phyloP scores from a whole-genome alignment of 2,113 vertebrate species.

The Heliornis fulica region DNA sequence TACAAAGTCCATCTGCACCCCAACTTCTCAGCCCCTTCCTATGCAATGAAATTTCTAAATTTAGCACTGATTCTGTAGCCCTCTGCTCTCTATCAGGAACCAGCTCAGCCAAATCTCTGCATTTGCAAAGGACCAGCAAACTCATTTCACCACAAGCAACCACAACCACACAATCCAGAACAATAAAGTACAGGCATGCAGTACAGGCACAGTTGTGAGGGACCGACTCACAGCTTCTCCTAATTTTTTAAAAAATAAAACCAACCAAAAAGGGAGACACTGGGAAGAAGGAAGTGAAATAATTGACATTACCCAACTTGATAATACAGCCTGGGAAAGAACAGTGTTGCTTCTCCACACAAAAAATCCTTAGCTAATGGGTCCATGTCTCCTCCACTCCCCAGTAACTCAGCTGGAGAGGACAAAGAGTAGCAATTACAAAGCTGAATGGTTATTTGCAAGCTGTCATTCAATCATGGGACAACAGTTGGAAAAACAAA shows the following conservation, averaged over 20 bases:
- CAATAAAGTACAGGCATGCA: background rate
- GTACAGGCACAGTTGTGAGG: background rate
- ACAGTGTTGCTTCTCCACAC: background rate
- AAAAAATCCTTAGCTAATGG: background rate
- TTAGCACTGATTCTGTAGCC: background rate
- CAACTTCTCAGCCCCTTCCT: background rate
- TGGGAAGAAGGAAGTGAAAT: background rate
- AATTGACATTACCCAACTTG: background rate
- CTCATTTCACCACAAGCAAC: background rate
- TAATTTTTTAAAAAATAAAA: background rate
- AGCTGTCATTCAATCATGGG: background rate
- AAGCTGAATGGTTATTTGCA: background rate
- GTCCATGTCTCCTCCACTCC: background rate
- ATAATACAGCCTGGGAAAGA: background rate
- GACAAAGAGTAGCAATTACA: background rate
- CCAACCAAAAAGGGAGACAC: background rate
- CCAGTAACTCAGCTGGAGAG: background rate
- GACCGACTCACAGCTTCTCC: background rate
- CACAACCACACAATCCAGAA: background rate
- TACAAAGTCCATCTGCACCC: accelerated
- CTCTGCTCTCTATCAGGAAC: background rate
- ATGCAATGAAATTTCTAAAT: background rate
- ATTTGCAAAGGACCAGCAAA: background rate
- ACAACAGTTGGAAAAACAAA: background rate
- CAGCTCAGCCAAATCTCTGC: background rate